Evolutionary conservation across 2,888 invertebrate genomes (phyloP).

Genomic region (Sesia apiformis): DNA sequence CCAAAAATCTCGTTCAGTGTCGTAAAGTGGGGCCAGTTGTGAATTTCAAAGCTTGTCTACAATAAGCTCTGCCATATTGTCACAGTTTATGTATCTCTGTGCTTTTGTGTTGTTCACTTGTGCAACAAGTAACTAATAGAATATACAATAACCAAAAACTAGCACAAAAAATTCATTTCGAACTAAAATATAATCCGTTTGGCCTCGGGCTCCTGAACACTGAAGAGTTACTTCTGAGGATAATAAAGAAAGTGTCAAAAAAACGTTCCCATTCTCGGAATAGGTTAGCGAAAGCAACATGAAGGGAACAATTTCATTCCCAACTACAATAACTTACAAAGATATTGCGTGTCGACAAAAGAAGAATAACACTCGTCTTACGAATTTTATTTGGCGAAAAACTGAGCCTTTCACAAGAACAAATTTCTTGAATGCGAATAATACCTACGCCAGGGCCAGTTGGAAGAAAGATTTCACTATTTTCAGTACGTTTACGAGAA

Average conservation of each 20-base stretch:
- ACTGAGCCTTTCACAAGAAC: background rate
- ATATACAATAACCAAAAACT: background rate
- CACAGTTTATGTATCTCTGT: too few relatives aligned
- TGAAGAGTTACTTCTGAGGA: background rate
- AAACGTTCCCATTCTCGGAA: background rate
- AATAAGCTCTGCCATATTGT: too few relatives aligned
- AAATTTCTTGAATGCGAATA: background rate
- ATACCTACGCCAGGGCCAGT: background rate
- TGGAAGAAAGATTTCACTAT: background rate
- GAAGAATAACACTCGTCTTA: constrained; percentile 4
- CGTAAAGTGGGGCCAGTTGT: too few relatives aligned
- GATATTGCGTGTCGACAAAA: constrained; percentile 8
- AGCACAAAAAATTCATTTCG: background rate
- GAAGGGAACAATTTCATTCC: constrained; percentile 10
- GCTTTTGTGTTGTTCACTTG: too few relatives aligned
- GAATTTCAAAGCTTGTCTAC: too few relatives aligned
- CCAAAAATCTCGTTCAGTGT: too few relatives aligned
- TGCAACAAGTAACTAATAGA: background rate
- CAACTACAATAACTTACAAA: constrained; percentile 11
- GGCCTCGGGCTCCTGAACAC: background rate
- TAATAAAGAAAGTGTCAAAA: background rate
- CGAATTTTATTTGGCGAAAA: background rate
- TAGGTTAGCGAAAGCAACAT: constrained; percentile 3
- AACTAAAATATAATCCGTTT: background rate
- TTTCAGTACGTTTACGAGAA: too few relatives aligned